Base-by-base conservation (phyloP, 2,888 invertebrate genomes). In the Pollenia amentaria region DNA sequence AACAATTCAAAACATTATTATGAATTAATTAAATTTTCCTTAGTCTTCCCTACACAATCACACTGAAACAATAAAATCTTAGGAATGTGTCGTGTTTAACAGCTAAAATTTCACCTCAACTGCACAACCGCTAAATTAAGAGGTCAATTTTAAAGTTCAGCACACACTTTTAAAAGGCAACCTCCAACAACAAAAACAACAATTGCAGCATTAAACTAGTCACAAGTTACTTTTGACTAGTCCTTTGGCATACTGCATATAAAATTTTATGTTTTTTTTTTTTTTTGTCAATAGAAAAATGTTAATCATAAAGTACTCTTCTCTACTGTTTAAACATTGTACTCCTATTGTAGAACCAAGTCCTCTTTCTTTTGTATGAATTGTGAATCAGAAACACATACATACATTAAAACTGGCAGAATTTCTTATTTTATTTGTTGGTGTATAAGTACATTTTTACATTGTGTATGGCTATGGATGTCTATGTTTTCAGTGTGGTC, bases 141-240 rank as follows among this genome's bases (percentile, higher is more conserved):
- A 81, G 87, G 87, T 87, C 87, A 87, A 84, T 84, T 84, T 84
- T 77, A 87, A 77, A 87, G 87, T 87, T 87, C 87, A 82, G 3
- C 29, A 62, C 46, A 76, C 82, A 82, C 51, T 42, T 48, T 14
- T 40, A 73, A 67, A 75, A 80, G 48, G 21, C 46, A n/a, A 64
- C 76, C 53, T 12, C 18, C 11, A 53, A 77, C 21, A 78, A 73
- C 14, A 62, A 69, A n/a, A 60, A 55, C 29, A 77, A 57, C 16
- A 65, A 55, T 53, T 12, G n/a, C 44, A 79, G 73, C 51, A 67
- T 42, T 18, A 73, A 72, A 65, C 62, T 70, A 70, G 65, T 79
- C 72, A 62, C 73, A 84, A 87, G 82, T 76, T 70, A 83, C 80
- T 77, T 84, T 46, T 62, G 84, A 76, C 76, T 73, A 72, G 79